phyloP scores from a whole-genome alignment of 1,140 invertebrate species.

The Diabrotica virgifera region DNA sequence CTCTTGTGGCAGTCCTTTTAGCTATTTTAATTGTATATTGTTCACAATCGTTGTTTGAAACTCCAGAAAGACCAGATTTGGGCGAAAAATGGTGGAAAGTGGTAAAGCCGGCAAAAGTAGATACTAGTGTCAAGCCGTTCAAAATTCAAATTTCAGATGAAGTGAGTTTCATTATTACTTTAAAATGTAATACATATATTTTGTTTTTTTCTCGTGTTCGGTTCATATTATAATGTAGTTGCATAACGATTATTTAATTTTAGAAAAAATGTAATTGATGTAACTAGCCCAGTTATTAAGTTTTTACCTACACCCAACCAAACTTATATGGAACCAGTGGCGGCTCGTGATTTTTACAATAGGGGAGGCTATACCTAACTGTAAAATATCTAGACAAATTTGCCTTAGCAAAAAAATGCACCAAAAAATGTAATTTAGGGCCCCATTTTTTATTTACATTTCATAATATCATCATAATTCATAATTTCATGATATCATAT shows the following conservation, averaged over 20 bases:
- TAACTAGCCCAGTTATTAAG: too few species aligned
- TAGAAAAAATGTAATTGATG: background rate
- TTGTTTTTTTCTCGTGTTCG: background rate
- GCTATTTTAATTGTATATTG: background rate
- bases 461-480: too few species aligned
- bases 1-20: too few species aligned
- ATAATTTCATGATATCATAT: too few species aligned
- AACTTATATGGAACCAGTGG: too few species aligned
- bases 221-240: background rate
- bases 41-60: background rate
- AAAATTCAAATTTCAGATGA: background rate
- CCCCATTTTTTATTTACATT: too few species aligned
- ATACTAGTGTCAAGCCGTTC: background rate
- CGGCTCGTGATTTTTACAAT: too few species aligned
- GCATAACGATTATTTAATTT: background rate
- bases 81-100: background rate
- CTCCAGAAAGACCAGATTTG: background rate
- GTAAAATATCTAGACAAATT: too few species aligned
- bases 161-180: background rate
- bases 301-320: too few species aligned
- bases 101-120: background rate
- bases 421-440: too few species aligned
- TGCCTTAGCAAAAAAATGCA: too few species aligned
- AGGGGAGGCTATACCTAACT: too few species aligned
- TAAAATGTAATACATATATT: background rate